Evolutionary conservation across 2,888 invertebrate genomes (phyloP).

Genomic region (Cybosia mesomella): DNA sequence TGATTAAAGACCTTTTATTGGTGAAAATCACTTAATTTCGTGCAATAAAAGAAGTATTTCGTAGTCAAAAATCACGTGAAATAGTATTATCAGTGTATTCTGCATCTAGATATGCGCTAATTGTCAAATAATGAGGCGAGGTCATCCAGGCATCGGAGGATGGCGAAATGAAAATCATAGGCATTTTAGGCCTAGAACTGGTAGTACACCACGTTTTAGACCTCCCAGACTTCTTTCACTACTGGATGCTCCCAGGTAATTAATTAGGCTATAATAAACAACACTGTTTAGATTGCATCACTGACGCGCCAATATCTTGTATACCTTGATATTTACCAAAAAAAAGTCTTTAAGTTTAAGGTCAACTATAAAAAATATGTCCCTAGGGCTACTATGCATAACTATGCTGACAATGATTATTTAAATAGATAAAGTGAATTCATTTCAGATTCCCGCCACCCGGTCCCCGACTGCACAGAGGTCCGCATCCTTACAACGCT

Average conservation of each 20-base stretch:
- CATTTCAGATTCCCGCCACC: slow-evolving; percentile 73
- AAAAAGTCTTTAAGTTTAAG: slow-evolving; percentile 15
- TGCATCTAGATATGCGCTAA: slow-evolving; percentile 64
- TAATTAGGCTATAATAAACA: slow-evolving; percentile 11
- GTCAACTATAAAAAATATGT: background rate
- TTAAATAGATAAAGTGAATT: background rate
- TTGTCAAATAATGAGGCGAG: slow-evolving; percentile 79
- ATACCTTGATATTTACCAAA: slow-evolving; percentile 18
- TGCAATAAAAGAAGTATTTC: slow-evolving; percentile 28
- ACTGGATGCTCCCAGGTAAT: slow-evolving; percentile 67
- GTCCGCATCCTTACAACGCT: slow-evolving; percentile 50
- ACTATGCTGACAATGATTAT: background rate
- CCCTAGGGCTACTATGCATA: background rate
- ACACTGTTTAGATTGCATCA: slow-evolving; percentile 52
- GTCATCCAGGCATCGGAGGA: slow-evolving; percentile 77
- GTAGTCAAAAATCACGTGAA: slow-evolving; percentile 27
- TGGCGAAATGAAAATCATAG: slow-evolving; percentile 81
- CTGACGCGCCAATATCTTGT: slow-evolving; percentile 63
- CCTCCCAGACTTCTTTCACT: slow-evolving; percentile 62
- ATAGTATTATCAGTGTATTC: slow-evolving; percentile 11
- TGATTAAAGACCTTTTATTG: slow-evolving; percentile 61
- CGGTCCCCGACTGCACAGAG: slow-evolving; percentile 57
- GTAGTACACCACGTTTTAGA: slow-evolving; percentile 70
- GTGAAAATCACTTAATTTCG: slow-evolving; percentile 25
- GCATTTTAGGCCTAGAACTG: slow-evolving; percentile 75